Evolutionary conservation across 2,113 vertebrate genomes (phyloP).

Genomic region (Elanus axillaris): DNA sequence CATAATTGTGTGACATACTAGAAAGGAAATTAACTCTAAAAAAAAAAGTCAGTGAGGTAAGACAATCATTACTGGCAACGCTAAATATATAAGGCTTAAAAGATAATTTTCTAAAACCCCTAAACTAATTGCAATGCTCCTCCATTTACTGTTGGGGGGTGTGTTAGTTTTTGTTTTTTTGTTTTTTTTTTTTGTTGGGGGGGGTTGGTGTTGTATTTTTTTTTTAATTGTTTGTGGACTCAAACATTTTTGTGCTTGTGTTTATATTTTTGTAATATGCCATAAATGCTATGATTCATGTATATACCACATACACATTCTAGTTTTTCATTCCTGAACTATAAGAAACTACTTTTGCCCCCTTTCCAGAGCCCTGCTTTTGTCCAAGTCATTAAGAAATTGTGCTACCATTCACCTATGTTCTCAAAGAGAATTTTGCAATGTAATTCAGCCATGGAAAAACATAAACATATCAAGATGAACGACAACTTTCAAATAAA

Average conservation of each 20-base stretch:
- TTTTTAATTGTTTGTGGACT: background rate
- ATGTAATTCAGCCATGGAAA: background rate
- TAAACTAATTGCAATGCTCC: background rate
- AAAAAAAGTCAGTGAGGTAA: background rate
- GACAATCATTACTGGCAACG: background rate
- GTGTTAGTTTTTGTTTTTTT: too few species aligned
- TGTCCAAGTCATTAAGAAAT: background rate
- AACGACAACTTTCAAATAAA: background rate
- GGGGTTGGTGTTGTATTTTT: background rate
- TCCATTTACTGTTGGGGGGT: background rate
- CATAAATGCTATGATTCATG: background rate
- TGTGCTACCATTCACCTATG: background rate
- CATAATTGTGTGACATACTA: background rate
- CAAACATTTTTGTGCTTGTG: background rate
- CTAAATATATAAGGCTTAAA: background rate
- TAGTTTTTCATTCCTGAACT: background rate
- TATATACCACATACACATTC: background rate
- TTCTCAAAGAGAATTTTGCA: background rate
- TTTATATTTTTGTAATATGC: background rate
- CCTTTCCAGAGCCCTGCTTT: background rate
- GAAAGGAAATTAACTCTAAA: background rate
- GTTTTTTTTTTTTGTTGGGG: background rate
- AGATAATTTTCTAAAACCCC: background rate
- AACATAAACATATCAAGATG: background rate
- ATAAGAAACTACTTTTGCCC: background rate